Percentiles rank a stretch among this genome's conserved stretches.
Evolutionary conservation across 2,888 invertebrate genomes (phyloP).

Genomic region (Ectemnius continuus): DNA sequence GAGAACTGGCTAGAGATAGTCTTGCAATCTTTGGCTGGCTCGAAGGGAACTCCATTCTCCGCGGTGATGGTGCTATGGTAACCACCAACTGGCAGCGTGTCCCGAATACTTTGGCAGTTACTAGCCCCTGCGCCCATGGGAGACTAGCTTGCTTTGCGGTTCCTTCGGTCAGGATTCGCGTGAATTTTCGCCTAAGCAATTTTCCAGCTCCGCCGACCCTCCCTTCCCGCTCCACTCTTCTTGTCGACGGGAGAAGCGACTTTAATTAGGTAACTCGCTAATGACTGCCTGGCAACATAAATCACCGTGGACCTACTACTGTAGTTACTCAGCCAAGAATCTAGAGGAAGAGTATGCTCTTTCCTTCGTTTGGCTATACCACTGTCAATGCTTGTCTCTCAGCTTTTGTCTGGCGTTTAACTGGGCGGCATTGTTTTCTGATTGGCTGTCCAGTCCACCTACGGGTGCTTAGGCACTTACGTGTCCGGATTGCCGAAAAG

Average conservation of each 20-base stretch:
- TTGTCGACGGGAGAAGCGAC: conserved; percentile 56
- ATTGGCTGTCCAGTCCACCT: not conserved
- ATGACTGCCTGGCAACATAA: conserved; percentile 66
- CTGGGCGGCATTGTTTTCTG: not conserved
- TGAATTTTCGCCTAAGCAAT: conserved; percentile 59
- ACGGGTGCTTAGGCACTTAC: conserved; percentile 9
- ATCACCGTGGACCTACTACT: conserved; percentile 61
- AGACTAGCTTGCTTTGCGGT: not conserved
- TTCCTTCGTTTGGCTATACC: conserved; percentile 15
- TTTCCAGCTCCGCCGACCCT: conserved; percentile 44
- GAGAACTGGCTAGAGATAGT: too few relatives aligned
- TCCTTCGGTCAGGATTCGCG: conserved; percentile 21
- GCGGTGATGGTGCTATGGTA: not conserved
- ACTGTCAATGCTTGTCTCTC: not conserved
- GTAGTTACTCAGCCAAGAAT: not conserved
- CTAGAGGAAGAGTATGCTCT: not conserved
- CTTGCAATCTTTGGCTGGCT: too few relatives aligned
- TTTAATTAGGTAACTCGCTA: conserved; percentile 69
- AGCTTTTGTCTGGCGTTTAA: not conserved
- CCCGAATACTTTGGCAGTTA: conserved; percentile 30
- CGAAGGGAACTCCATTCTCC: not conserved
- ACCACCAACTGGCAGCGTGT: conserved; percentile 18
- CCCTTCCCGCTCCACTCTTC: conserved; percentile 49
- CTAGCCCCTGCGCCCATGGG: conserved; percentile 28
- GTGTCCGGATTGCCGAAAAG: conserved; percentile 16